These are phyloP conservation scores for Agrochola circellaris DNA, from an alignment of 2,888 invertebrate genomes.

Conservation along the genomic window DNA sequence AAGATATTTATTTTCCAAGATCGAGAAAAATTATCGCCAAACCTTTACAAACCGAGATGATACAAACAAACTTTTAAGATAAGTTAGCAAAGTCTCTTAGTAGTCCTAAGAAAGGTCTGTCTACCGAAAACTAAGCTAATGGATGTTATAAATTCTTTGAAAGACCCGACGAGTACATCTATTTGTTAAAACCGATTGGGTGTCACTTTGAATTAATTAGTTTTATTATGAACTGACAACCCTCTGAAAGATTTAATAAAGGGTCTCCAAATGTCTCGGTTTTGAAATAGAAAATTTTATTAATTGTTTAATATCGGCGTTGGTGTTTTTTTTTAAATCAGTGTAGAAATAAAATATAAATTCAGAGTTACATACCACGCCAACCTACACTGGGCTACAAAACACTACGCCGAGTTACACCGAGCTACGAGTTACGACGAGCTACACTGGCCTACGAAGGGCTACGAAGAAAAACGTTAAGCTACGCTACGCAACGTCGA, in stretches of 20 bases:
- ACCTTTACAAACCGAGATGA: slow-evolving; percentile 24
- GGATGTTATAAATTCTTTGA: slow-evolving; percentile 61
- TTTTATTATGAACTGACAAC: slow-evolving; percentile 44
- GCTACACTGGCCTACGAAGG: too few species aligned
- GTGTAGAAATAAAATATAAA: too few species aligned
- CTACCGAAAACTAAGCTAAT: slow-evolving; percentile 61
- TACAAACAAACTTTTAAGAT: slow-evolving; percentile 45
- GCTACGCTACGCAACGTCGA: too few species aligned
- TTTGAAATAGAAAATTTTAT: slow-evolving; percentile 14
- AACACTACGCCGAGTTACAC: neutral
- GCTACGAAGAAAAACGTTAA: too few species aligned
- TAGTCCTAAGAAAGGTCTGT: slow-evolving; percentile 43
- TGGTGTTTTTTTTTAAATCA: neutral
- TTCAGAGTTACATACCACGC: too few species aligned
- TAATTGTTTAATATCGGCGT: neutral
- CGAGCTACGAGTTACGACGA: neutral
- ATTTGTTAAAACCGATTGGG: slow-evolving; percentile 50
- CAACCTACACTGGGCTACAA: too few species aligned
- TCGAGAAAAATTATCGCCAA: slow-evolving; percentile 7
- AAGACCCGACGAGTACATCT: slow-evolving; percentile 58
- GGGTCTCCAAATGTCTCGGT: slow-evolving; percentile 12
- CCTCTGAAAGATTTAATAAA: slow-evolving; percentile 33
- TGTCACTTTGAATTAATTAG: slow-evolving; percentile 52
- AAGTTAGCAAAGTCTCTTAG: slow-evolving; percentile 40
- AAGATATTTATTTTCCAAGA: slow-evolving; percentile 7